Base-by-base conservation (phyloP, 2,797 vertebrate species). In the Cyprinella venusta region DNA sequence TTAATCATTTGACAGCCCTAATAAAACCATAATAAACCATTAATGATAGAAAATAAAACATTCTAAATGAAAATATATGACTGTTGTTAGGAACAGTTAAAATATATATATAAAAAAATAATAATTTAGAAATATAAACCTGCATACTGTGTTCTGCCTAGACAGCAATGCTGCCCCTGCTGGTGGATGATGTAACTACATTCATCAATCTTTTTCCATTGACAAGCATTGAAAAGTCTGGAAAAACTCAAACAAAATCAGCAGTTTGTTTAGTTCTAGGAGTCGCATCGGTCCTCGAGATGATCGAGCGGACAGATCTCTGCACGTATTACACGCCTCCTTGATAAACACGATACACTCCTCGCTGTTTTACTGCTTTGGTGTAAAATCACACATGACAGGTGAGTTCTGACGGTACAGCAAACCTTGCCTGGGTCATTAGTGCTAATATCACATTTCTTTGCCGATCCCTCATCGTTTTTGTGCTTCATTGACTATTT, bases 381-480 rank as follows among this genome's bases (percentile, higher is more conserved):
- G 86, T 85, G 85, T 89, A 90, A 92, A 92, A 95, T 89, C 89
- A 89, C 87, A 87, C 78, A 81, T 89, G 86, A 87, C 88, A 86
- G 89, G 86, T 87, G 88, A 84, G 88, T 86, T 84, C 85, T 92
- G 79, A 90, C 86, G 90, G 88, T 85, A 87, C 0, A 0, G 88
- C 96, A 86, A 86, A 86, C 87, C 83, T 83, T 79, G 45, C 33
- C n/a, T 85, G 80, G 88, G 69, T 90, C 89, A 89, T 91, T 87
- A 91, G 89, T 90, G 90, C 89, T 91, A 91, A 91, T 90, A 91
- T 90, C 91, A 90, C 89, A 92, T 92, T 93, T 92, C 86, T 80
- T 93, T 91, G 89, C 85, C 92, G 91, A 94, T 95, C 93, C 93
- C 94, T 95, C 93, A 91, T 93, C 89, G 87, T 94, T 95, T 94